Evolutionary conservation across 2,113 vertebrate species (phyloP).

Genomic region (Mustela nigripes): DNA sequence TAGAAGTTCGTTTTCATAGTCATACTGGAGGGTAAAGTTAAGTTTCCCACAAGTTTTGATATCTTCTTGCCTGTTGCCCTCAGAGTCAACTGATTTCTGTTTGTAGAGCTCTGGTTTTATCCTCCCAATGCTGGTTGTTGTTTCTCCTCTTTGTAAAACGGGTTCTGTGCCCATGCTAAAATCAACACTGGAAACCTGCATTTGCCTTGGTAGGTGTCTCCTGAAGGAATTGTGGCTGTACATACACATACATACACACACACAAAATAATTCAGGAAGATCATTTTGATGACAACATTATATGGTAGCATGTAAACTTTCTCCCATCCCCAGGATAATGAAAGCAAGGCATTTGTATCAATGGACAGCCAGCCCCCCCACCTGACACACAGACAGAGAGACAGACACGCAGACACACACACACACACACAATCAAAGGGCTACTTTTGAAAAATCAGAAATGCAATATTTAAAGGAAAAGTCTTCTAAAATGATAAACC

Average conservation of each 20-base stretch:
- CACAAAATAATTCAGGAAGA: conserved; percentile 50
- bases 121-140: conserved; percentile 96
- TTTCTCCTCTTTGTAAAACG: conserved; percentile 92
- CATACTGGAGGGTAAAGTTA: conserved; percentile 95
- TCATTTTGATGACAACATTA: conserved; percentile 66
- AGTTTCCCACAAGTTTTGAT: conserved; percentile 96
- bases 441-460: conserved; percentile 19
- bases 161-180: conserved; percentile 93
- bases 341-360: not conserved
- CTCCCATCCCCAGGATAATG: not conserved
- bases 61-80: conserved; percentile 91
- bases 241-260: conserved; percentile 68
- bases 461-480: conserved; percentile 39
- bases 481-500: conserved; percentile 28
- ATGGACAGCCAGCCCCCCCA: not conserved
- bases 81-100: conserved; percentile 98
- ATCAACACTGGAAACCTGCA: conserved; percentile 97
- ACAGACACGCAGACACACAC: not conserved
- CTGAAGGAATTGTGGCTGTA: conserved; percentile 98
- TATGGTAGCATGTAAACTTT: not conserved
- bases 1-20: conserved; percentile 96
- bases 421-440: not conserved
- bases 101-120: conserved; percentile 99
- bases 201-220: conserved; percentile 97
- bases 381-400: too few relatives aligned